Conservation (phyloP, 2,113 vertebrate species). For the Cyprinodon tularosa region DNA sequence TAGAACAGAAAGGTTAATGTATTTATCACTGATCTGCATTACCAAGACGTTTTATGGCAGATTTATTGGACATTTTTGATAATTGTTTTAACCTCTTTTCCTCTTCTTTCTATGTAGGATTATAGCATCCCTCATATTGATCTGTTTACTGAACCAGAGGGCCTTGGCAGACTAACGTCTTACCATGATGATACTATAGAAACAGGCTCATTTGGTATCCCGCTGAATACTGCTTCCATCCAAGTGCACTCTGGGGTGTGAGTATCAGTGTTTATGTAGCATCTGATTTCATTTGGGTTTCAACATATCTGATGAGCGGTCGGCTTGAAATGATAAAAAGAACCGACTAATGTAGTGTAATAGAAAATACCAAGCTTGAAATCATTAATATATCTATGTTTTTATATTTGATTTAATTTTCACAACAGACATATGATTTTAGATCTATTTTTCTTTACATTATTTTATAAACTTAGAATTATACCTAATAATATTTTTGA, state of each 20-base stretch:
- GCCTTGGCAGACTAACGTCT: constrained; percentile 82
- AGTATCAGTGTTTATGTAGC: constrained; percentile 53
- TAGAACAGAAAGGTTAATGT: neutral
- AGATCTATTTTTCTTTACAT: no score
- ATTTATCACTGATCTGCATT: neutral
- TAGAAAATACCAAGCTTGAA: no score
- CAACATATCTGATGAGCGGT: neutral
- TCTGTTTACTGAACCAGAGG: constrained; percentile 90
- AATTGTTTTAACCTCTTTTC: constrained; percentile 5
- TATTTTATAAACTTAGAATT: no score
- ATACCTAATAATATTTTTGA: no score
- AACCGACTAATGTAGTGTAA: no score
- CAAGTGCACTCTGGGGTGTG: constrained; percentile 92
- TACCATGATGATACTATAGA: constrained; percentile 89
- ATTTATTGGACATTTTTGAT: neutral
- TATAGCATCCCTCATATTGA: constrained; percentile 90
- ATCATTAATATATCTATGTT: no score
- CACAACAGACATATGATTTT: no score
- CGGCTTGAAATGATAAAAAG: no score
- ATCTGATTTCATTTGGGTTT: neutral
- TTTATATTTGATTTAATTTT: no score
- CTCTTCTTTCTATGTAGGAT: constrained; percentile 80
- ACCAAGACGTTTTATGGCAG: constrained; percentile 13
- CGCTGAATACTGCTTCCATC: constrained; percentile 88
- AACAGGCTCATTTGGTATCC: constrained; percentile 83